Evolutionary conservation across 2,113 vertebrate species (phyloP).

Genomic region (Antechinus stuartii): DNA sequence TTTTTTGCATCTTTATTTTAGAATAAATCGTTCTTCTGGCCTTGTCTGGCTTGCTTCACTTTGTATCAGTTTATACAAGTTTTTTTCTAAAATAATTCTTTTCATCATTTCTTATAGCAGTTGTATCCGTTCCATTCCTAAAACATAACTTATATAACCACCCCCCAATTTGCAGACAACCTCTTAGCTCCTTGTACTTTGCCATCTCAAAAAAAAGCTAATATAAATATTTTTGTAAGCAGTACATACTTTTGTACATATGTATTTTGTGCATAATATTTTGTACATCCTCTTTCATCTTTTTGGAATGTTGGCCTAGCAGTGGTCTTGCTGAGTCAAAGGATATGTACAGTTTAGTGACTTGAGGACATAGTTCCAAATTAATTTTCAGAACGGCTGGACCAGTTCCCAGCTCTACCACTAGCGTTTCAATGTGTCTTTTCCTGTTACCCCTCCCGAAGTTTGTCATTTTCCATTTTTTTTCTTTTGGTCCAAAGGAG

Average conservation of each 20-base stretch:
- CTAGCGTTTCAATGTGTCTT: background rate
- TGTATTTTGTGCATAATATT: background rate
- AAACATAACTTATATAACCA: background rate
- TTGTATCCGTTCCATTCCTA: background rate
- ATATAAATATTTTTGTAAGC: background rate
- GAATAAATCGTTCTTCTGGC: background rate
- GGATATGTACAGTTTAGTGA: background rate
- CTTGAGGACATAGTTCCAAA: background rate
- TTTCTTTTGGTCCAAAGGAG: background rate
- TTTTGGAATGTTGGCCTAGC: background rate
- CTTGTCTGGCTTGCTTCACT: background rate
- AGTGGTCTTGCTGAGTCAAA: background rate
- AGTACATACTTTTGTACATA: background rate
- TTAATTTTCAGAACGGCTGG: background rate
- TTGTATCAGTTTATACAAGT: background rate
- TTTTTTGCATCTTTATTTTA: background rate
- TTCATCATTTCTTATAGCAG: background rate
- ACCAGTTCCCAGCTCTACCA: background rate
- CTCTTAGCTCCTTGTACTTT: background rate
- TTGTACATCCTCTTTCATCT: background rate
- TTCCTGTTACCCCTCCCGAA: background rate
- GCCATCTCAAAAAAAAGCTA: background rate
- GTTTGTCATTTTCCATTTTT: background rate
- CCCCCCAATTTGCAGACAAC: background rate
- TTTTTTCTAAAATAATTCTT: background rate